These are phyloP conservation scores for Triplophysa rosa DNA, from an alignment of 2,113 vertebrate genomes.

Conservation along the genomic window DNA sequence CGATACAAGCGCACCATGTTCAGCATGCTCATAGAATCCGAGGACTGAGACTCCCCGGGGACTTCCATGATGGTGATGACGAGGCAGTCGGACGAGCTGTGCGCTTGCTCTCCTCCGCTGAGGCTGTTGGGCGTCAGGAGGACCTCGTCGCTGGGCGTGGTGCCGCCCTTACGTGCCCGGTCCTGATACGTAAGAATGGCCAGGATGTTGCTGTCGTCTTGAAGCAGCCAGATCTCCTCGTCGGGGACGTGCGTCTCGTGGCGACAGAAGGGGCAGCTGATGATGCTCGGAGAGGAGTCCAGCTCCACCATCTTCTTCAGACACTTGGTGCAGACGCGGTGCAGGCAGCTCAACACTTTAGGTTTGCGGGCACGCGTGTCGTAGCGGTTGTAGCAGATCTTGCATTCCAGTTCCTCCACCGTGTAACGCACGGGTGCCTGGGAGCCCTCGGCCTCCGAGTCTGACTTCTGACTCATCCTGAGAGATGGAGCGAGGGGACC, in stretches of 20 bases:
- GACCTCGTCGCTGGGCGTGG: conserved; percentile 68
- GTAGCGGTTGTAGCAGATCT: conserved; percentile 85
- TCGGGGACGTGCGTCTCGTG: conserved; percentile 76
- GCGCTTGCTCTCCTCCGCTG: conserved; percentile 58
- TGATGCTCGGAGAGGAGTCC: conserved; percentile 66
- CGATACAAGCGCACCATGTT: conserved; percentile 80
- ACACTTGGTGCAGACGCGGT: conserved; percentile 82
- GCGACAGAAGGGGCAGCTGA: conserved; percentile 88
- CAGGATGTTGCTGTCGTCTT: conserved; percentile 78
- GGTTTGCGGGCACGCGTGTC: conserved; percentile 76
- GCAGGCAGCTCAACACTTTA: conserved; percentile 80
- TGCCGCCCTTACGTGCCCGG: conserved; percentile 55
- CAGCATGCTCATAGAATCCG: conserved; percentile 75
- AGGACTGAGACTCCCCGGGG: conserved; percentile 71
- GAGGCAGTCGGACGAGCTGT: conserved; percentile 79
- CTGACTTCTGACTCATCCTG: conserved; percentile 64
- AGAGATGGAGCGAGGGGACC: not conserved
- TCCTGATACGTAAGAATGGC: conserved; percentile 74
- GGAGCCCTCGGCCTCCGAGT: conserved; percentile 27
- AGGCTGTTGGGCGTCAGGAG: conserved; percentile 79
- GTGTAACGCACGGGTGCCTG: conserved; percentile 59
- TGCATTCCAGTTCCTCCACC: conserved; percentile 81
- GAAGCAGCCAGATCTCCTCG: conserved; percentile 78
- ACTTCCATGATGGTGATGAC: conserved; percentile 89
- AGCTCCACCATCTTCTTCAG: conserved; percentile 80